These are phyloP conservation scores for Benitochromis conjunctus DNA, from an alignment of 2,113 vertebrate genomes.

Conservation along the genomic window DNA sequence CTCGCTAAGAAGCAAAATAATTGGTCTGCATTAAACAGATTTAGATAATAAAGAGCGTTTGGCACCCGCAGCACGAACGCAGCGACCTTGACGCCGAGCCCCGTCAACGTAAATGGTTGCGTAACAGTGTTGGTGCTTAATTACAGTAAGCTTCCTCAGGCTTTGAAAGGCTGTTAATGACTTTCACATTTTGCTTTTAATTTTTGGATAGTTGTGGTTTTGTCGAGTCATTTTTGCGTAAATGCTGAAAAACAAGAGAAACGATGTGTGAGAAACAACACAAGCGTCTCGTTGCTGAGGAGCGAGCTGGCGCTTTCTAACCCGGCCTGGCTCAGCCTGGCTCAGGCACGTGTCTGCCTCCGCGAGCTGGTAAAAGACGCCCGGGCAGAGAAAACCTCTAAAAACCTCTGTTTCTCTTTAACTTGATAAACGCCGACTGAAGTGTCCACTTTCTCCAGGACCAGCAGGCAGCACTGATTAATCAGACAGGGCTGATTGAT, in stretches of 20 bases:
- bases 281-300: not conserved
- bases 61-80: not conserved
- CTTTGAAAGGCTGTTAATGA: not conserved
- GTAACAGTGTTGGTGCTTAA: not conserved
- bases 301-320: not conserved
- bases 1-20: slow-evolving; percentile 17
- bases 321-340: not conserved
- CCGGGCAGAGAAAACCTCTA: not conserved
- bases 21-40: slow-evolving; percentile 22
- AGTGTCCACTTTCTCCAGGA: not conserved
- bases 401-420: not conserved
- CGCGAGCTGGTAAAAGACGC: not conserved
- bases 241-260: not conserved
- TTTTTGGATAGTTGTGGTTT: not conserved
- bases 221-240: not conserved
- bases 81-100: not conserved
- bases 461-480: not conserved
- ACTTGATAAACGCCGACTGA: not conserved
- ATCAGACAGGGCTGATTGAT: rapidly evolving
- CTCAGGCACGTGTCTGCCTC: not conserved
- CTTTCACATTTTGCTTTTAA: not conserved
- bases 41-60: not conserved
- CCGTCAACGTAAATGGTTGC: not conserved
- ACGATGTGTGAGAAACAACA: not conserved
- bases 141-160: not conserved